Conservation (phyloP, 2,888 invertebrate genomes). For the Cryptocheilus praepositus region DNA sequence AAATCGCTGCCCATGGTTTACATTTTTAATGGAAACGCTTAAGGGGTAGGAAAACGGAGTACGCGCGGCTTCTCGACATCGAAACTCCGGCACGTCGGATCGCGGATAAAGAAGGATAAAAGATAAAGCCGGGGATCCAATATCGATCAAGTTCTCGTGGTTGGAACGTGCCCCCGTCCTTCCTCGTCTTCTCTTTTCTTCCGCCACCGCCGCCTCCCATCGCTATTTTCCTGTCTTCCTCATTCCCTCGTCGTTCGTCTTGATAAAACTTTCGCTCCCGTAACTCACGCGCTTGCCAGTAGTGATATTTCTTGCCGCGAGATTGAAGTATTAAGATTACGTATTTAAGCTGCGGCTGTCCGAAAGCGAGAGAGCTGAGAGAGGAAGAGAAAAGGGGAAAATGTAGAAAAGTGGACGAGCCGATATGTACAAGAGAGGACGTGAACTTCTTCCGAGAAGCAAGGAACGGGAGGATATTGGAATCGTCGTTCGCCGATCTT, state of each 20-base stretch:
- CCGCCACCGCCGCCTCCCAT: not conserved
- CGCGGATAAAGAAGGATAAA: no score
- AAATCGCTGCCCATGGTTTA: not conserved
- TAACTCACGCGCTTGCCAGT: conserved; percentile 20
- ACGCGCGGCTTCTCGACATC: no score
- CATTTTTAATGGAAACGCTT: no score
- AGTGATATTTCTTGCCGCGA: conserved; percentile 5
- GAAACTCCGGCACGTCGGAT: no score
- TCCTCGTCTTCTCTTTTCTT: not conserved
- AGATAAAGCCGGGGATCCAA: no score
- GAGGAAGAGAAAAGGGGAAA: not conserved
- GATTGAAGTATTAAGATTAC: conserved; percentile 11
- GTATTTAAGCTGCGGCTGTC: conserved; percentile 1
- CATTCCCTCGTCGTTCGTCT: conserved; percentile 12
- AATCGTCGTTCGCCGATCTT: no score
- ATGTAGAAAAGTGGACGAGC: no score
- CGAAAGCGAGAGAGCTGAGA: not conserved
- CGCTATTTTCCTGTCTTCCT: conserved; percentile 4
- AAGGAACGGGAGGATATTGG: no score
- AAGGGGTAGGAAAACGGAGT: no score
- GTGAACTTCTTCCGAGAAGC: no score
- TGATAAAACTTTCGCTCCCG: conserved; percentile 37
- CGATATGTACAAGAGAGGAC: no score
- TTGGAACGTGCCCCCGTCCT: not conserved
- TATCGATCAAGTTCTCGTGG: not conserved